These are phyloP conservation scores for Phylloscopus trochiloides DNA, from an alignment of 2,113 vertebrate genomes.

Conservation along the genomic window DNA sequence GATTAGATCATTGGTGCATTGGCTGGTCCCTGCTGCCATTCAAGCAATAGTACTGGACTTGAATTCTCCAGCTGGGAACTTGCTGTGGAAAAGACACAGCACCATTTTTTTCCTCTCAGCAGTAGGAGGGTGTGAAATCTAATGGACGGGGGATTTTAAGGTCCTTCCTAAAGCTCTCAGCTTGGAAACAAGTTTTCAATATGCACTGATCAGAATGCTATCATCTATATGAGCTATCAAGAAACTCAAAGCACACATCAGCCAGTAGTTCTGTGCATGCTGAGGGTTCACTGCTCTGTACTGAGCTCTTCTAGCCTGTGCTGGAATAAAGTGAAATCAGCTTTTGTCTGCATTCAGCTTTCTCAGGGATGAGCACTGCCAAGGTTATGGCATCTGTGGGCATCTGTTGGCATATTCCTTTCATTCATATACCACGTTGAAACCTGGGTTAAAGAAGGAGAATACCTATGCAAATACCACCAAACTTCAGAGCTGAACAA, in stretches of 20 bases:
- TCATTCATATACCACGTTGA: neutral
- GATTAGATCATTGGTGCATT: neutral
- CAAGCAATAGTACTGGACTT: neutral
- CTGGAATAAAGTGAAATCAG: neutral
- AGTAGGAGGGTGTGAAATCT: neutral
- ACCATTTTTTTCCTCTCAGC: neutral
- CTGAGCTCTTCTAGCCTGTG: neutral
- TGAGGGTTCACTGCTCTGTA: neutral
- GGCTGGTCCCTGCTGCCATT: neutral
- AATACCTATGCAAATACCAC: neutral
- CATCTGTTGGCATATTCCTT: neutral
- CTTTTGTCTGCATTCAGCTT: neutral
- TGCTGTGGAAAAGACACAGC: neutral
- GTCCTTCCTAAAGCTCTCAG: neutral
- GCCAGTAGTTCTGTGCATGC: neutral
- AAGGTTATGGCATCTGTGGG: neutral
- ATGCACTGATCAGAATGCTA: fast-evolving
- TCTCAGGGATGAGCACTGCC: neutral
- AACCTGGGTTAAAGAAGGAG: neutral
- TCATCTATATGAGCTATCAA: neutral
- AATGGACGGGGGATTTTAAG: neutral
- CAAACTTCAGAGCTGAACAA: neutral
- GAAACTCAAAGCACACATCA: neutral
- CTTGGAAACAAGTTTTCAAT: neutral
- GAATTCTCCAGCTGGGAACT: neutral